A percentile compares a stretch with the other conserved stretches of the same genome.
Conservation (phyloP, 2,797 vertebrate genomes). For the Microctenopoma lineatum region DNA sequence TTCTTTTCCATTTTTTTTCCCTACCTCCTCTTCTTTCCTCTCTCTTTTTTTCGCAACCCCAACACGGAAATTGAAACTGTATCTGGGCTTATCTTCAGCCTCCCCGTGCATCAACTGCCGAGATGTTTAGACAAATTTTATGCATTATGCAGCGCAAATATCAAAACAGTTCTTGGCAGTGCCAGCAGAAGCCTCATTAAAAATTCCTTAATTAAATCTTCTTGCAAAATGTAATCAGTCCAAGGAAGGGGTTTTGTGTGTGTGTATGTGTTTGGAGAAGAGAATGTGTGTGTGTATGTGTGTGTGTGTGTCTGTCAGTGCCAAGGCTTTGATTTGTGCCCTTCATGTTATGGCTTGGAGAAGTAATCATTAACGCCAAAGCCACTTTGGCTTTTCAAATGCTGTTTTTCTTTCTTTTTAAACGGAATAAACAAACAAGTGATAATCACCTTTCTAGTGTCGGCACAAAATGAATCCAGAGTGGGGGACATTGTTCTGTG, state of each 20-base stretch:
- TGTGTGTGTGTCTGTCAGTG: conserved; percentile 84
- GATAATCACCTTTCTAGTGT: conserved; percentile 86
- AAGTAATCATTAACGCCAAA: conserved; percentile 88
- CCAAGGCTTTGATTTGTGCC: conserved; percentile 89
- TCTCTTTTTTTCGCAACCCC: conserved; percentile 77
- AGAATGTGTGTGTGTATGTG: conserved; percentile 32
- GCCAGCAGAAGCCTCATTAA: conserved; percentile 92
- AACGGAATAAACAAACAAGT: conserved; percentile 86
- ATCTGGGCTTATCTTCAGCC: conserved; percentile 90
- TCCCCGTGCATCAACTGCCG: conserved; percentile 89
- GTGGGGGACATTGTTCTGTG: conserved; percentile 72
- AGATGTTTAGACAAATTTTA: conserved; percentile 93
- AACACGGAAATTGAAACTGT: conserved; percentile 92
- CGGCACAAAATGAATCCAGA: conserved; percentile 77
- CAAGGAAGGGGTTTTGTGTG: conserved; percentile 87
- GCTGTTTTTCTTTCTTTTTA: conserved; percentile 84
- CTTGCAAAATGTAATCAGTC: conserved; percentile 92
- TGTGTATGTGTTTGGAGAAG: conserved; percentile 59
- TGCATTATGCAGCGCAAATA: conserved; percentile 93
- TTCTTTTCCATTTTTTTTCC: conserved; percentile 80
- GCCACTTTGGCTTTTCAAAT: conserved; percentile 87
- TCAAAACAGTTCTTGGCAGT: conserved; percentile 93
- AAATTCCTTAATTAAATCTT: conserved; percentile 94
- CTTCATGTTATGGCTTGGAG: conserved; percentile 88
- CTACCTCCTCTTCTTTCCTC: conserved; percentile 65